phyloP scores from a whole-genome alignment of 2,888 invertebrate species.

The Macrophya alboannulata region DNA sequence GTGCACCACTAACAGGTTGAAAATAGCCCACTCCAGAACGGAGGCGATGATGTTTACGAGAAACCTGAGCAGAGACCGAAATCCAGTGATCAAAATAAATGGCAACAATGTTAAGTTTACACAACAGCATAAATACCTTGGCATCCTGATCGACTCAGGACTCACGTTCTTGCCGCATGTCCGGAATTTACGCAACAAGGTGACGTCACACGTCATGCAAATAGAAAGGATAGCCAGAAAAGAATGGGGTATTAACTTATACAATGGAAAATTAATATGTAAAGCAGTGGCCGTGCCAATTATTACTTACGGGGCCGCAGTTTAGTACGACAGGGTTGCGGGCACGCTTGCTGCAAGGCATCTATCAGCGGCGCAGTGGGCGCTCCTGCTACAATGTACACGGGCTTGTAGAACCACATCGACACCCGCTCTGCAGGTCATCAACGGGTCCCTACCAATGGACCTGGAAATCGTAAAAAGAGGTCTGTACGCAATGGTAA shows the following conservation, averaged over 20 bases:
- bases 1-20: conserved; percentile 50
- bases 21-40: conserved; percentile 19
- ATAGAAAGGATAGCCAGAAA: neutral
- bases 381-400: neutral
- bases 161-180: conserved; percentile 49
- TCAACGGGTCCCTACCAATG: conserved; percentile 56
- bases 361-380: conserved; percentile 42
- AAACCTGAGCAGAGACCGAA: neutral
- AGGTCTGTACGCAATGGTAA: neutral
- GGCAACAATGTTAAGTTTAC: conserved; percentile 24
- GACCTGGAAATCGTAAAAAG: conserved; percentile 51
- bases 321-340: conserved; percentile 17
- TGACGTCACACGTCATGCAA: neutral
- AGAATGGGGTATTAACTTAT: conserved; percentile 53
- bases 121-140: conserved; percentile 46
- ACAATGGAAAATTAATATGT: neutral
- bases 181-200: conserved; percentile 13
- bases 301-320: conserved; percentile 29
- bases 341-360: conserved; percentile 6
- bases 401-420: neutral
- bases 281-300: conserved; percentile 37
- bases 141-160: conserved; percentile 42
- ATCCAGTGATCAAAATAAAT: neutral
- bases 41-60: conserved; percentile 57
- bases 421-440: conserved; percentile 47